Evolutionary conservation across 1,140 invertebrate genomes (phyloP), one percentile per base, ranked within the genome.

Genomic region (Pissodes strobi): DNA sequence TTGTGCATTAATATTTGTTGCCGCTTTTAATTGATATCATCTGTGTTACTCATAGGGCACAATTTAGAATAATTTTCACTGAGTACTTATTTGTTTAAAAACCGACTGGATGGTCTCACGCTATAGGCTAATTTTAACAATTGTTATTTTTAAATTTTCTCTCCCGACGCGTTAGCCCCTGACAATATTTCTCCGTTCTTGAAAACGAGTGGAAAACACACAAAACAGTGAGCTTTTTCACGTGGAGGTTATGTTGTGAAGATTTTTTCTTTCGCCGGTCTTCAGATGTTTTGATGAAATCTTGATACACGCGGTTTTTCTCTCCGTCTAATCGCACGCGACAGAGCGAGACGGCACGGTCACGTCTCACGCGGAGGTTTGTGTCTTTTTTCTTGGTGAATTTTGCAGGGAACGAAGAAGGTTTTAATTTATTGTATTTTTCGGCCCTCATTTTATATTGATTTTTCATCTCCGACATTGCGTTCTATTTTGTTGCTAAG

Each of bases 181-280:
- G 18, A 58, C 57, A 53, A 39, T 21, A 38, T 45, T 52, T 66
- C 13, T 53, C 34, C n/a, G 19, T 3, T 52, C 2, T 23, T 23
- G 22, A 23, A 49, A 49, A 49, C 46, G 18, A 21, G 46, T 49
- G 46, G 46, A n/a, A n/a, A n/a, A n/a, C n/a, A n/a, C n/a, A n/a
- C n/a, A 52, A 19, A 62, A 52, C 49, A 19, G 13, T 62, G 21
- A 52, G 15, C 19, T 41, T 52, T 51, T 43, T 55, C 51, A 12
- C 13, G 25, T 45, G 27, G 56, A 72, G 71, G 71, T 72, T 72
- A 72, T 71, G 69, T 72, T 72, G 66, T 70, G 63, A 61, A 23
- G 30, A 15, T 68, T 72, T 72, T 69, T 45, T 64, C 64, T 69
- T 68, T 68, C 27, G 58, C 52, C 69, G 58, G 57, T 62, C 59